Evolutionary conservation across 2,797 vertebrate species (phyloP).

Genomic region (Avahi laniger): DNA sequence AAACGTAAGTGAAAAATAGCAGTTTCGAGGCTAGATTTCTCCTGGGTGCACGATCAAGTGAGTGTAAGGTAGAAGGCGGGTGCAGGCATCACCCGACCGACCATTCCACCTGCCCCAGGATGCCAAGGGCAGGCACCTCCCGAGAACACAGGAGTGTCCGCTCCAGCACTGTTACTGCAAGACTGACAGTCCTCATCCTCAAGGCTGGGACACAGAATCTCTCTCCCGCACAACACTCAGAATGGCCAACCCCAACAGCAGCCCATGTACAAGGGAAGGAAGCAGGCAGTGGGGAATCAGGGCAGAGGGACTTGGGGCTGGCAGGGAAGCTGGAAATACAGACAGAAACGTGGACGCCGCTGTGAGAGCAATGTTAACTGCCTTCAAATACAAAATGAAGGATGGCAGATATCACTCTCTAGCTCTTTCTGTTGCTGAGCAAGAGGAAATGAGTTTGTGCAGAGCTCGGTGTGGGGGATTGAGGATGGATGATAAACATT

Average conservation of each 20-base stretch:
- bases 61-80: no score
- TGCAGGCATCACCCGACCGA: no score
- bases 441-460: background rate
- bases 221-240: background rate
- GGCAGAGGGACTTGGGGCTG: background rate
- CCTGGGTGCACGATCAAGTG: background rate
- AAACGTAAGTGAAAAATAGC: conserved; percentile 57
- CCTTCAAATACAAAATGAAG: background rate
- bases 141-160: background rate
- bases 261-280: background rate
- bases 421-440: background rate
- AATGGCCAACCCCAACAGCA: background rate
- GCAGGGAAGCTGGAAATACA: background rate
- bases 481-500: background rate
- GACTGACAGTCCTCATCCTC: background rate
- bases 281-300: accelerated
- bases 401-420: background rate
- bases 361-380: background rate
- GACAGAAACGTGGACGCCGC: background rate
- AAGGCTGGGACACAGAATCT: background rate
- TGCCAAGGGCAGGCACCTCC: background rate
- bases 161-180: background rate
- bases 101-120: background rate
- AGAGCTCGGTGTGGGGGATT: background rate
- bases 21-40: background rate